Conservation (phyloP, 1,140 invertebrate species). For the Odontomachus brunneus region DNA sequence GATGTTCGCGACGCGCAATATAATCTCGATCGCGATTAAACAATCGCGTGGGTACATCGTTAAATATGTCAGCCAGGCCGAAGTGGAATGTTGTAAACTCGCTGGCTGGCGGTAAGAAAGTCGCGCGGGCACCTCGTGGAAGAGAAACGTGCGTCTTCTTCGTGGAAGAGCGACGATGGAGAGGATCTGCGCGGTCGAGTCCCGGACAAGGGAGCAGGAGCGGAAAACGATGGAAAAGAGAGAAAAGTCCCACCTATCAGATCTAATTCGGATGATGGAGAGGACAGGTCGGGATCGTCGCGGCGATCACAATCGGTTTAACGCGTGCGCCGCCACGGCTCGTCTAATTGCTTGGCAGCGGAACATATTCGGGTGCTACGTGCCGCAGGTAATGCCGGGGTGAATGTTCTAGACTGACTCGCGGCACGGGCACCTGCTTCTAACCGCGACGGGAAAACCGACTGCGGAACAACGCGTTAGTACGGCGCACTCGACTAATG, state of each 20-base stretch:
- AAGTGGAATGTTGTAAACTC: background rate
- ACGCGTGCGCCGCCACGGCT: background rate
- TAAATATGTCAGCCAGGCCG: slow-evolving; percentile 9
- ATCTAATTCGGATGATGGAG: background rate
- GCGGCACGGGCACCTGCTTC: slow-evolving; percentile 65
- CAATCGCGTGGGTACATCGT: background rate
- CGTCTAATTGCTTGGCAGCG: slow-evolving; percentile 61
- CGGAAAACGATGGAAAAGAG: no score
- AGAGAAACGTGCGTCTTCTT: no score
- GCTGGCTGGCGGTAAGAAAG: no score
- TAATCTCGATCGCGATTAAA: slow-evolving; percentile 17
- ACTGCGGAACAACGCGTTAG: slow-evolving; percentile 28
- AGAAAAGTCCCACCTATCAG: background rate
- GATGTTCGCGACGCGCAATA: slow-evolving; percentile 9
- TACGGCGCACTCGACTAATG: no score
- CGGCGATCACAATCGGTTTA: slow-evolving; percentile 7
- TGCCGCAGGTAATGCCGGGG: slow-evolving; percentile 44
- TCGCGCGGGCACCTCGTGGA: no score
- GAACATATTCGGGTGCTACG: slow-evolving; percentile 63
- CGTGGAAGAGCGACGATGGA: no score
- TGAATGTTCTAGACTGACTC: slow-evolving; percentile 71
- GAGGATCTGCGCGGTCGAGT: no score
- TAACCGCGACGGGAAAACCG: slow-evolving; percentile 63
- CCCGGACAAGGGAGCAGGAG: no score
- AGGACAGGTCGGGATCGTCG: background rate